Base-by-base conservation (phyloP, 1,140 invertebrate species). In the Leptoteleia sp. region DNA sequence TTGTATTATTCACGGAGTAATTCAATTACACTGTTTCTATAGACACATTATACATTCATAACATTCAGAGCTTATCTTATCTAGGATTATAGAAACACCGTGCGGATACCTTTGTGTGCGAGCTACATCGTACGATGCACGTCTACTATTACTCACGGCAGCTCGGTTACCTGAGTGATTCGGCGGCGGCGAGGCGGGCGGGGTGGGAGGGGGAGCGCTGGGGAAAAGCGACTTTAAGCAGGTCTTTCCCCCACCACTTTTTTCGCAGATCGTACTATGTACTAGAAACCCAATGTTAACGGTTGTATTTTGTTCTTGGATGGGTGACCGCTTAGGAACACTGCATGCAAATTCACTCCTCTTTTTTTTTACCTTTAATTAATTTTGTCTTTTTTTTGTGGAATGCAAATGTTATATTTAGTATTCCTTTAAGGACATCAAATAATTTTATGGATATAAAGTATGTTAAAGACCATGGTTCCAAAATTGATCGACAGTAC, bases 21-120 rank as follows among this genome's bases (percentile, higher is more conserved):
- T 76, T 76, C 48, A 62, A 62, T 76, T 76, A 76, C 48, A 50
- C 52, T n/a, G 61, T 43, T 55, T 62, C 16, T 62, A 48, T 55
- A 40, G 38, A 31, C 64, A 50, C 38, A 70, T 76, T 70, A 68
- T 64, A 64, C 57, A 76, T 68, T 68, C 42, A 76, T 76, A 76
- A 76, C 64, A 76, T 70, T 64, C 64, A 15, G 4, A 12, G 54
- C 42, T 76, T 76, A 76, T 76, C 73, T 76, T 76, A 76, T 76
- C 73, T 62, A 70, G 62, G 40, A 68, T 70, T 70, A 76, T 25
- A 55, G 64, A 68, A 76, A 64, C 50, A 61, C 57, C 42, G 47
- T 17, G 31, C 0, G 16, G 17, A 47, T 55, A 68, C 45, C 54
- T 59, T 54, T 76, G 72, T 76, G 40, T 64, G 47, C 47, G 47